These are phyloP conservation scores for Drosophila persimilis DNA, from an alignment of 1,140 invertebrate species.

Conservation along the genomic window DNA sequence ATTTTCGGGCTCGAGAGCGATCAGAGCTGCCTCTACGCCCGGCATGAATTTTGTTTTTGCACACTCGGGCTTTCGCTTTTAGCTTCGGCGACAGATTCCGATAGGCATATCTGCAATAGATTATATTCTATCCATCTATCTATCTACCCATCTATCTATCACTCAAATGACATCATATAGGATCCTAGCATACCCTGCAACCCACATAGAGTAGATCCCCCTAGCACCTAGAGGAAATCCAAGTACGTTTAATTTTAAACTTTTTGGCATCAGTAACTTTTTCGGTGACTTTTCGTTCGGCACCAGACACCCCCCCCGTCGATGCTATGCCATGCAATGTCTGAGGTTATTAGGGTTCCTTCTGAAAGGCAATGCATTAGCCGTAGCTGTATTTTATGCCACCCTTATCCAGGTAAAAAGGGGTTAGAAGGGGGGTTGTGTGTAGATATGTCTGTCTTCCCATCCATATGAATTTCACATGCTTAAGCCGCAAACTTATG, in stretches of 20 bases:
- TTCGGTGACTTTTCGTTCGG: slow-evolving; percentile 13
- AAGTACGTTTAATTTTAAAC: slow-evolving; percentile 74
- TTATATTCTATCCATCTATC: no score
- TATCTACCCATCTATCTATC: no score
- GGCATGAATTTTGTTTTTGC: no score
- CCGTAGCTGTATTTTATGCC: slow-evolving; percentile 59
- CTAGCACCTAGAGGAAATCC: slow-evolving; percentile 37
- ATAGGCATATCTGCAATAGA: no score
- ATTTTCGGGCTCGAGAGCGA: no score
- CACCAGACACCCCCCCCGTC: slow-evolving; percentile 16
- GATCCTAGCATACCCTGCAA: no score
- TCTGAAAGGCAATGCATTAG: slow-evolving; percentile 64
- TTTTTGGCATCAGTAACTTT: slow-evolving; percentile 55
- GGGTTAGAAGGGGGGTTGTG: background rate
- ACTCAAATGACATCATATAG: no score
- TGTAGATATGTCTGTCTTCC: slow-evolving; percentile 20
- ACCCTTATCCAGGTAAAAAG: slow-evolving; percentile 23
- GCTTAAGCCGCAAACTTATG: slow-evolving; percentile 79
- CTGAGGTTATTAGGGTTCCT: slow-evolving; percentile 60
- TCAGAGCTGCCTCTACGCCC: no score
- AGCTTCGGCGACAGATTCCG: no score
- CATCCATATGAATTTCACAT: slow-evolving; percentile 76
- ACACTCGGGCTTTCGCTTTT: no score
- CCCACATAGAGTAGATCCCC: no score
- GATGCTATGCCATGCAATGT: slow-evolving; percentile 15